Evolutionary conservation across 92 coral and sea anemone genomes (phyloP).

Genomic region (Palythoa grandis): DNA sequence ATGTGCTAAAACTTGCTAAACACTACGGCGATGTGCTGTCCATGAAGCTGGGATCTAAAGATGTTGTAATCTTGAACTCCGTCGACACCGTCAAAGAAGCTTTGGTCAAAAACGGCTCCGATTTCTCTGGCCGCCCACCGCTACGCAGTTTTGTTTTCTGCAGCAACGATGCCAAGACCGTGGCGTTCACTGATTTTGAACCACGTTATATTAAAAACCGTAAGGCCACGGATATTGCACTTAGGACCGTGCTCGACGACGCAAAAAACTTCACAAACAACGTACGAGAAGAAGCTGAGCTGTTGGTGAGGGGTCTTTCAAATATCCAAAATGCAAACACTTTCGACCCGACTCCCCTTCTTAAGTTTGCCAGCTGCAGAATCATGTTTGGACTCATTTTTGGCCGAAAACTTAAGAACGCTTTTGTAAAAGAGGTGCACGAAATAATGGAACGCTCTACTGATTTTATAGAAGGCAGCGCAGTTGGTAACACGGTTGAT

Average conservation of each 20-base stretch:
- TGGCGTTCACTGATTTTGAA: constrained; percentile 89
- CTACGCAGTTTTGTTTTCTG: constrained; percentile 81
- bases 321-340: constrained; percentile 59
- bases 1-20: constrained; percentile 83
- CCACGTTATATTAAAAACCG: constrained; percentile 81
- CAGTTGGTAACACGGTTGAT: constrained; percentile 87
- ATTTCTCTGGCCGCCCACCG: constrained; percentile 95
- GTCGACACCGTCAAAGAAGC: constrained; percentile 92
- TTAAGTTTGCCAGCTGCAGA: constrained; percentile 68
- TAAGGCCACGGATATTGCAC: constrained; percentile 85
- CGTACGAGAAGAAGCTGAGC: constrained; percentile 68
- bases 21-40: constrained; percentile 91
- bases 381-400: constrained; percentile 76
- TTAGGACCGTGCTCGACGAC: constrained; percentile 76
- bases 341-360: constrained; percentile 78
- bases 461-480: constrained; percentile 86
- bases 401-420: constrained; percentile 76
- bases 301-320: constrained; percentile 70
- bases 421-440: constrained; percentile 71
- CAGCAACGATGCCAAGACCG: constrained; percentile 85
- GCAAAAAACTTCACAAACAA: constrained; percentile 66
- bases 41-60: constrained; percentile 89
- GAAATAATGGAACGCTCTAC: constrained; percentile 82
- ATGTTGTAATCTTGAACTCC: constrained; percentile 88
- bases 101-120: constrained; percentile 81